These are phyloP conservation scores for Cosmopolites sordidus DNA, from an alignment of 2,888 invertebrate species.

Conservation along the genomic window DNA sequence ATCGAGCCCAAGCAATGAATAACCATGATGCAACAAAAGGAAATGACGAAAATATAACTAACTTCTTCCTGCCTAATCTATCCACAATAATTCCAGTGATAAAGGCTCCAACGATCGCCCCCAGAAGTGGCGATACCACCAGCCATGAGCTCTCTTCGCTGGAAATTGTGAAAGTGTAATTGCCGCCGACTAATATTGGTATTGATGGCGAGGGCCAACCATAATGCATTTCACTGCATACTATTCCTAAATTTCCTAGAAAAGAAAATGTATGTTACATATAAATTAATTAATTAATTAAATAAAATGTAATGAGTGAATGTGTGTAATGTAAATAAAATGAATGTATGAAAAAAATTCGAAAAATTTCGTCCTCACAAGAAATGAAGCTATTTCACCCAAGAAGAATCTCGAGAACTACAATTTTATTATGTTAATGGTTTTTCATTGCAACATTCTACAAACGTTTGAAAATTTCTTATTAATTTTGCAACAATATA, in stretches of 20 bases:
- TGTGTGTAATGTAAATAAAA: too few species aligned
- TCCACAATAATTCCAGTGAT: conserved; percentile 62
- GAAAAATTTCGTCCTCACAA: too few species aligned
- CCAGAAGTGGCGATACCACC: conserved; percentile 61
- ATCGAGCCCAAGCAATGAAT: conserved; percentile 56
- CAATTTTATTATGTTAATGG: too few species aligned
- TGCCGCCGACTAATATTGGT: conserved; percentile 49
- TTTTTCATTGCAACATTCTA: too few species aligned
- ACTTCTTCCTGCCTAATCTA: conserved; percentile 59
- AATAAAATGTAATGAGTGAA: too few species aligned
- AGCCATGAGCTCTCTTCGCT: conserved; percentile 57
- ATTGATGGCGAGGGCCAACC: conserved; percentile 61
- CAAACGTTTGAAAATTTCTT: too few species aligned
- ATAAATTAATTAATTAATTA: too few species aligned
- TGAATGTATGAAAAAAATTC: too few species aligned
- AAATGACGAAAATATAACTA: conserved; percentile 58
- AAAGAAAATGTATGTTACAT: too few species aligned
- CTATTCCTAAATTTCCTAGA: conserved; percentile 41
- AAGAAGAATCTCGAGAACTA: too few species aligned
- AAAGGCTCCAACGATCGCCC: conserved; percentile 59
- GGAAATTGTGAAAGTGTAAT: conserved; percentile 53
- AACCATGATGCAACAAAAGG: conserved; percentile 63
- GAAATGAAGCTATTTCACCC: too few species aligned
- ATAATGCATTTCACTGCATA: conserved; percentile 45
- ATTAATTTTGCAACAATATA: too few species aligned